A percentile compares a stretch with the other conserved stretches of the same genome.
phyloP scores from a whole-genome alignment of 2,797 vertebrate species.

The Adelosebastes latens region DNA sequence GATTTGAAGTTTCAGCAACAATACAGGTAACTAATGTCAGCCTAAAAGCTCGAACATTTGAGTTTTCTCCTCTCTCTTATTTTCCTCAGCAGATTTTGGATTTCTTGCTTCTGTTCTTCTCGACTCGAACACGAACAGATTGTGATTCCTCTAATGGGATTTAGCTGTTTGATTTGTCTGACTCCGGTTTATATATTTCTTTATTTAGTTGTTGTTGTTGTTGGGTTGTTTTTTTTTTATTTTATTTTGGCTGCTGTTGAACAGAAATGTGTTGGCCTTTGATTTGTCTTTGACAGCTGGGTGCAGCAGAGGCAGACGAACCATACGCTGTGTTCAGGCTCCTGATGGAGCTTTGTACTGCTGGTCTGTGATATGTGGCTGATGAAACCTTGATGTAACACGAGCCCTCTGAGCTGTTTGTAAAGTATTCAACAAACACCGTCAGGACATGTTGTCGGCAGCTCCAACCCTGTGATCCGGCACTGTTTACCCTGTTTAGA shows the following conservation, averaged over 20 bases:
- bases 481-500: background rate
- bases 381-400: slow-evolving; percentile 66
- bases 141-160: slow-evolving; percentile 20
- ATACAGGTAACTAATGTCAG: background rate
- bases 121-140: background rate
- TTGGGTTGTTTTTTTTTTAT: background rate
- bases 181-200: background rate
- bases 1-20: background rate
- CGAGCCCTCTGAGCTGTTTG: slow-evolving; percentile 33
- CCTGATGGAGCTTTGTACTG: slow-evolving; percentile 19
- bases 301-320: background rate
- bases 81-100: background rate
- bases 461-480: background rate
- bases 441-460: background rate
- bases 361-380: slow-evolving; percentile 49
- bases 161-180: slow-evolving; percentile 22
- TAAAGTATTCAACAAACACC: slow-evolving; percentile 11
- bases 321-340: background rate
- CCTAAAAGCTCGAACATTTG: background rate
- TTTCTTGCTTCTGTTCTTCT: background rate
- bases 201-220: background rate
- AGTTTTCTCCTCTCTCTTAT: background rate
- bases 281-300: slow-evolving; percentile 31
- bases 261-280: slow-evolving; percentile 22
- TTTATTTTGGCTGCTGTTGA: background rate